Conservation (phyloP, 2,113 vertebrate species). For the Alethe castanea region DNA sequence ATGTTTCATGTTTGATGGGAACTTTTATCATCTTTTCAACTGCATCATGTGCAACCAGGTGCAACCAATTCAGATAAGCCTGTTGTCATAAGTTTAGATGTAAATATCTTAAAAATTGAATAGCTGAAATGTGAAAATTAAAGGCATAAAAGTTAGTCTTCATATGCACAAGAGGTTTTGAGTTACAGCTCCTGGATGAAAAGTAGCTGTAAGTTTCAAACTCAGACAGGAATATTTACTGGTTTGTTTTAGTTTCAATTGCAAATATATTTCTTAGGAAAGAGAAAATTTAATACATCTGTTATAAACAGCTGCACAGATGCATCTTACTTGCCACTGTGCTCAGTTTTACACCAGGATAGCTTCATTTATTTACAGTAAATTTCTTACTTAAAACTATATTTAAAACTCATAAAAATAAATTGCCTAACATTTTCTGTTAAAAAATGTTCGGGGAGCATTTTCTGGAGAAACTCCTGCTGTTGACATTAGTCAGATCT, state of each 20-base stretch:
- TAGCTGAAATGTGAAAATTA: neutral
- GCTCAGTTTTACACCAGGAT: neutral
- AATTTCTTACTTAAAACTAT: neutral
- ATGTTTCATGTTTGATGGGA: neutral
- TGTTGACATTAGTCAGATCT: neutral
- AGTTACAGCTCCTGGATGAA: conserved; percentile 22
- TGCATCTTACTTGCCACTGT: neutral
- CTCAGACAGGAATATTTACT: neutral
- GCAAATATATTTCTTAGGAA: neutral
- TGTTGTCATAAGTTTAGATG: neutral
- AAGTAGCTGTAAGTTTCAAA: neutral
- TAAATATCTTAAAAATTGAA: neutral
- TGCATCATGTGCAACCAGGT: neutral
- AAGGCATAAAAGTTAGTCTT: neutral
- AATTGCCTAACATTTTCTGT: neutral
- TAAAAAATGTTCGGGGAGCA: neutral
- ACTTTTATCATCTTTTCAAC: neutral
- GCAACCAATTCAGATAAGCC: neutral
- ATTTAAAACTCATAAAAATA: neutral
- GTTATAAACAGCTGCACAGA: neutral
- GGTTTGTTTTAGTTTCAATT: neutral
- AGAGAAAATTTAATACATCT: neutral
- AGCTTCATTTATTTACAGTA: neutral
- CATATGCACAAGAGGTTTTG: neutral
- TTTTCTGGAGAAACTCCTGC: neutral